Evolutionary conservation across 1,140 invertebrate species (phyloP), one percentile per base, ranked within the genome.

Genomic region (Nomia melanderi): DNA sequence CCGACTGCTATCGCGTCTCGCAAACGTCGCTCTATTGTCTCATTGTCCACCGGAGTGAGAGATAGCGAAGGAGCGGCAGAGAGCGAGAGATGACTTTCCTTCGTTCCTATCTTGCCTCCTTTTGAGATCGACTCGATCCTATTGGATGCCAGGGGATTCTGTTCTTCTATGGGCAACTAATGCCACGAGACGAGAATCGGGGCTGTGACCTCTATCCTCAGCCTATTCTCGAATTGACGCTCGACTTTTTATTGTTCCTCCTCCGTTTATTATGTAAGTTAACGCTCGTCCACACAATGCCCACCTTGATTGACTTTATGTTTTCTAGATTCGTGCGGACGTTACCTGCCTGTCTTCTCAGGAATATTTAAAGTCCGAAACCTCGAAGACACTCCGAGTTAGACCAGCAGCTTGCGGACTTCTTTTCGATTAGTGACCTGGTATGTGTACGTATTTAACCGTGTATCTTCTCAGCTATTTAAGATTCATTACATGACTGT

Each of bases 11-110:
- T 84, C 83, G 66, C 83, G 70, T 77, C 82, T 84, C 69, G 82
- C 83, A 84, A 84, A 74, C 79, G 82, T 84, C 83, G 57, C 63
- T 77, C 74, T 71, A 84, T 84, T 84, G 83, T 84, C 82, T 84
- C 82, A 74, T 84, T 76, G 77, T 75, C 44, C 78, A 59, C 53
- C 47, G 76, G 59, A 84, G 83, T 65, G 78, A 83, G 60, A 76
- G 82, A 77, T 76, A 78, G 53, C 60, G 41, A 54, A 41, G 76
- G 59, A 65, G 56, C 25, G 8, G n/a, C 31, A 50, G 57, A 84
- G 65, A 57, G 77, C 56, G 72, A 83, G 72, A 70, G 36, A 72
- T 3, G 81, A 77, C 59, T 77, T 77, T 83, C 53, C 69, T 67
- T 78, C 79, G 54, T 73, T 80, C 63, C 77, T 50, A 50, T 77